Evolutionary conservation across 1,140 invertebrate species (phyloP).

Genomic region (Kradibia gibbosae): DNA sequence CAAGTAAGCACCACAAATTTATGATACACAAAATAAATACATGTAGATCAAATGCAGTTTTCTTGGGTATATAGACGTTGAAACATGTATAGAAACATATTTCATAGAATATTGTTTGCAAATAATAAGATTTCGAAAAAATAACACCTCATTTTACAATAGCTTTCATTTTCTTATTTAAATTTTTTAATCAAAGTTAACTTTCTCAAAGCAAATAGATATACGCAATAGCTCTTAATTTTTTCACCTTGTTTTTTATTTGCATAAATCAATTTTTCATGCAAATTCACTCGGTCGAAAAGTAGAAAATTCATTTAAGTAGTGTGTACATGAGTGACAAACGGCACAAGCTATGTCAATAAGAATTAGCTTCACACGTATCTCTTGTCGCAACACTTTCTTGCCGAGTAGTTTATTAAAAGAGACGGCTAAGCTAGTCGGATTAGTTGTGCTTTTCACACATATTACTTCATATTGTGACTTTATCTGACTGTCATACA

Average conservation of each 20-base stretch:
- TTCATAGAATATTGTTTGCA: too few relatives aligned
- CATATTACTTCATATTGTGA: neutral
- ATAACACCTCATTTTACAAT: too few relatives aligned
- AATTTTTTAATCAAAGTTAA: too few relatives aligned
- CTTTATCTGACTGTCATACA: neutral
- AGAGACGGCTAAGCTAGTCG: neutral
- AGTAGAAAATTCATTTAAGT: neutral
- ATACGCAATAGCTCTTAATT: neutral
- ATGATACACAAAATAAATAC: too few relatives aligned
- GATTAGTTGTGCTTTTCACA: neutral
- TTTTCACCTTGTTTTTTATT: neutral
- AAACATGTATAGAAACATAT: too few relatives aligned
- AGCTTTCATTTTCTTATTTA: too few relatives aligned
- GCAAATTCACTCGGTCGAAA: neutral
- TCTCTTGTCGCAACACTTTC: neutral
- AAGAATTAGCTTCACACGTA: neutral
- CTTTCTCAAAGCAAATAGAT: too few relatives aligned
- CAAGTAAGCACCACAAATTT: too few relatives aligned
- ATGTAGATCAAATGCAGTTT: too few relatives aligned
- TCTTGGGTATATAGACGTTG: too few relatives aligned
- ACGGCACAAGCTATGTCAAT: neutral
- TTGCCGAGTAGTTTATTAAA: neutral
- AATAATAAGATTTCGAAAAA: too few relatives aligned
- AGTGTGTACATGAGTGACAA: neutral
- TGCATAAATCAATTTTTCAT: neutral